Conservation (phyloP, 92 coral and sea anemone genomes). For the Epizoanthus illoricatus region DNA sequence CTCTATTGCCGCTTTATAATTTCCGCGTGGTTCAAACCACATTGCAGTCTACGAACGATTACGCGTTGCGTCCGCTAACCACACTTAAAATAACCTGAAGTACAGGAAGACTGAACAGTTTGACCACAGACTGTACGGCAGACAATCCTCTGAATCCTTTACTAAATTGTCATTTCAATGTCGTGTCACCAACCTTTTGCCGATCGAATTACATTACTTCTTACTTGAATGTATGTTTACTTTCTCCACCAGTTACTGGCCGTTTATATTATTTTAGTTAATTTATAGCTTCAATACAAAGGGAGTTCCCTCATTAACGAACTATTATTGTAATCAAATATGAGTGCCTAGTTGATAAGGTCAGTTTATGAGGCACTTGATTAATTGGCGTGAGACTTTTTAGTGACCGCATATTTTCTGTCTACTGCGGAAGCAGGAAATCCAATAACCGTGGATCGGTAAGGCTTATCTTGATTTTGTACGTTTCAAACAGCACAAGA, state of each 20-base stretch:
- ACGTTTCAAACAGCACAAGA: neutral
- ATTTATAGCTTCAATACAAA: neutral
- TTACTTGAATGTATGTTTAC: neutral
- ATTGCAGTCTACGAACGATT: no score
- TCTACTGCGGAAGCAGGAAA: neutral
- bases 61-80: no score
- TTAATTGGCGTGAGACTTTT: no score
- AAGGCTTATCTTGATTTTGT: neutral
- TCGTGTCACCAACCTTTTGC: slow-evolving; percentile 1
- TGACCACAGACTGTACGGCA: slow-evolving; percentile 4
- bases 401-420: neutral
- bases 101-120: no score
- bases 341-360: no score
- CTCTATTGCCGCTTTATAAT: no score
- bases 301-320: neutral
- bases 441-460: neutral
- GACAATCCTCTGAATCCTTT: neutral
- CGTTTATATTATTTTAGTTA: neutral
- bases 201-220: slow-evolving; percentile 24
- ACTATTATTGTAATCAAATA: neutral
- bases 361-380: no score
- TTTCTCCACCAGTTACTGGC: neutral
- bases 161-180: neutral
- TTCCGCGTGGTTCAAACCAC: no score
- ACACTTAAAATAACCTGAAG: no score